Conservation (phyloP, 1,140 invertebrate genomes). For the Paramacrobiotus metropolitanus region DNA sequence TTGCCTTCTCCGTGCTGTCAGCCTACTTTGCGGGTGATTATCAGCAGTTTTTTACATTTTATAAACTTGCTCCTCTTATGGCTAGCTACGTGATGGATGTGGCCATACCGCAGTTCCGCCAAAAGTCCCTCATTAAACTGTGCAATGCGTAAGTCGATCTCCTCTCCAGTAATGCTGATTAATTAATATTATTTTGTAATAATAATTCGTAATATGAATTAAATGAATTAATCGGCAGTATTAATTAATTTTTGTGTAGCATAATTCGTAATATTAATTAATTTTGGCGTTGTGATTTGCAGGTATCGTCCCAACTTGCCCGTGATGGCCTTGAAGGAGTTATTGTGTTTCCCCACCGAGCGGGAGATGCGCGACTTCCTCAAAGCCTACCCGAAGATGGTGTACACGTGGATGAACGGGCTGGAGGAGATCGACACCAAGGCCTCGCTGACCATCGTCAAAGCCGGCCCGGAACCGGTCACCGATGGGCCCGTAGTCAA, state of each 20-base stretch:
- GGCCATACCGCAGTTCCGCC: conserved; percentile 61
- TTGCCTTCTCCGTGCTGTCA: conserved; percentile 58
- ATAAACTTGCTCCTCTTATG: conserved; percentile 67
- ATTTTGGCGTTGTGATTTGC: neutral
- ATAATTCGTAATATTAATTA: conserved; percentile 4
- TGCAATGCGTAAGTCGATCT: conserved; percentile 41
- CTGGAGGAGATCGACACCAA: neutral
- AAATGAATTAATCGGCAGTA: no score
- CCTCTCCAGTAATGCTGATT: no score
- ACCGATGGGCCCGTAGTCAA: neutral
- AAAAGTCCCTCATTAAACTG: conserved; percentile 82
- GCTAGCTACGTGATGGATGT: conserved; percentile 83
- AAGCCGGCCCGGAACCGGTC: neutral
- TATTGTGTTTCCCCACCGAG: neutral
- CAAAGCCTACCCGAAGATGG: neutral
- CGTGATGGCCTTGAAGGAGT: neutral
- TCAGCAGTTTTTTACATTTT: conserved; percentile 70
- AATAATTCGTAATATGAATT: no score
- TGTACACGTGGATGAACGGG: neutral
- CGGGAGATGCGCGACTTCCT: neutral
- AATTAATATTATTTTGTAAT: no score
- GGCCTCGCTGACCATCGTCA: neutral
- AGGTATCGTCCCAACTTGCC: conserved; percentile 2
- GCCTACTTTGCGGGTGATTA: conserved; percentile 78
- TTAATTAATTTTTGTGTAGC: conserved; percentile 3